Evolutionary conservation across 2,888 invertebrate genomes (phyloP).

Genomic region (Tenthredo amoena): DNA sequence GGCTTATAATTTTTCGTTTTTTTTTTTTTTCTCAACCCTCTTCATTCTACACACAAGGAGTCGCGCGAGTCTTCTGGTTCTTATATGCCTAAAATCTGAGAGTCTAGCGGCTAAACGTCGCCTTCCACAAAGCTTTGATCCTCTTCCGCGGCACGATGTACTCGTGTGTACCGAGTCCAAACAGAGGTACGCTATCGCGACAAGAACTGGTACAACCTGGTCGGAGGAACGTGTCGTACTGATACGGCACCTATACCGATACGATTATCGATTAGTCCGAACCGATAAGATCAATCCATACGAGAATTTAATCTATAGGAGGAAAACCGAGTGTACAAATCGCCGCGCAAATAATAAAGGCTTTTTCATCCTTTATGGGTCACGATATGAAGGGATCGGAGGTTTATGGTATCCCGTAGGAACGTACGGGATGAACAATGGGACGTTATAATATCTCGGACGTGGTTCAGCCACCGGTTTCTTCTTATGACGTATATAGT

Average conservation of each 20-base stretch:
- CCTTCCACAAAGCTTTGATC: conserved; percentile 44
- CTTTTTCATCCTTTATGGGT: background rate
- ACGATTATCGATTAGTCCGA: too few relatives aligned
- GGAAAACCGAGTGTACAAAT: too few relatives aligned
- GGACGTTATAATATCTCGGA: background rate
- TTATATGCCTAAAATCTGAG: too few relatives aligned
- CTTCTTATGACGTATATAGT: background rate
- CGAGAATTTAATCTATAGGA: too few relatives aligned
- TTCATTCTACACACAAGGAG: background rate
- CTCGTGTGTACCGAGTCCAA: conserved; percentile 31
- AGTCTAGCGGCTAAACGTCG: conserved; percentile 14
- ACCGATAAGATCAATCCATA: too few relatives aligned
- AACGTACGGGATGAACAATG: background rate
- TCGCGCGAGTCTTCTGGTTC: background rate
- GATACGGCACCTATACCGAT: background rate
- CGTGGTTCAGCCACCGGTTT: background rate
- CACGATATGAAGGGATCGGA: background rate
- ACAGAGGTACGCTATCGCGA: conserved; percentile 32
- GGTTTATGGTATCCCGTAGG: background rate
- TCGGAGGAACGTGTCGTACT: background rate
- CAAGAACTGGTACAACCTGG: conserved; percentile 21
- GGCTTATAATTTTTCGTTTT: too few relatives aligned
- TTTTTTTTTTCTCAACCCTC: background rate
- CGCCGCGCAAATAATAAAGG: too few relatives aligned
- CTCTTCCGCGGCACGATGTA: background rate